Base-by-base conservation (phyloP, 2,797 vertebrate species). In the Chelon labrosus region DNA sequence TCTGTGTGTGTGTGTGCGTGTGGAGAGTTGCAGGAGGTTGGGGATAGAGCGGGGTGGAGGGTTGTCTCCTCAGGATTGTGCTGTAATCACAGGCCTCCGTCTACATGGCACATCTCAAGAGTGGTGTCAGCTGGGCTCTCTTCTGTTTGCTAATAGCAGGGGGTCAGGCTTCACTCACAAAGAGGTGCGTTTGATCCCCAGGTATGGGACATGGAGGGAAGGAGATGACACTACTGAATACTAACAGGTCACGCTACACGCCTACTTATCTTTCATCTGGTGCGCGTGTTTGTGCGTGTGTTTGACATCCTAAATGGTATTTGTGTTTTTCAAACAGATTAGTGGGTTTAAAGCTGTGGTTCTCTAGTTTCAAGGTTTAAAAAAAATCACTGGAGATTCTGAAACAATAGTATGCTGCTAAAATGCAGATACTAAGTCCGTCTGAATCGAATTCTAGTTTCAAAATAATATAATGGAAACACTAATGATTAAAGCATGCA, bases 81-180 rank as follows among this genome's bases (percentile, higher is more conserved):
- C 85, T 73, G 90, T 92, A 92, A 93, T 94, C 91, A 93, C 89
- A 92, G 90, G 85, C 91, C 90, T 92, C 88, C 79, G 91, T 91
- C 88, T 91, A 85, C 86, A 91, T 86, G 91, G 90, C 93, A 88
- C 88, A 88, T 90, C 87, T 93, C 75, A 89, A 91, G 91, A 92
- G 88, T 84, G 91, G 91, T 92, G 93, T 92, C 91, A 94, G 91
- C 92, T 92, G 91, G 90, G 86, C 86, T 88, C 87, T 91, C 88
- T 72, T 91, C 87, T 93, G 91, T 94, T 92, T 91, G 91, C 90
- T 93, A 92, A 94, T 93, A 94, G 90, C 87, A 80, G 85, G 90
- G 88, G 91, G 89, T 92, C 91, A 92, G 90, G 85, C 73, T 85
- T 86, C 86, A 87, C 85, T 84, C 88, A 86, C 90, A 93, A 92